Evolutionary conservation across 2,888 invertebrate species (phyloP).

Genomic region (Catocala fraxini): DNA sequence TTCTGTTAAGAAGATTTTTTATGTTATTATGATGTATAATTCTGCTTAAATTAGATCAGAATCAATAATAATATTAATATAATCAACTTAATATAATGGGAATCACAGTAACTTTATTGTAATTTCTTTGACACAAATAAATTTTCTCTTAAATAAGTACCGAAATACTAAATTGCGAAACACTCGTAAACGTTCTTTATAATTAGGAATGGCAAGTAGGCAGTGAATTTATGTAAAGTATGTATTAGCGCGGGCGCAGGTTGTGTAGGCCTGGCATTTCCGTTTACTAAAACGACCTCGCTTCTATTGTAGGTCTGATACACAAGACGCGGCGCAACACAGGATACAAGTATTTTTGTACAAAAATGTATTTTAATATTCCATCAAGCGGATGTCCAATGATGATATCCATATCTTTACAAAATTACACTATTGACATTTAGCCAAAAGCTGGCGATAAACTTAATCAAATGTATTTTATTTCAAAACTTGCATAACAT

Average conservation of each 20-base stretch:
- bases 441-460: no score
- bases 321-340: slow-evolving; percentile 17
- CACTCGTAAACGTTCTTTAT: neutral
- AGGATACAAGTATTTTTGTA: slow-evolving; percentile 29
- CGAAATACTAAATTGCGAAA: no score
- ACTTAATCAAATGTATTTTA: neutral
- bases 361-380: slow-evolving; percentile 5
- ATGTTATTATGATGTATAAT: no score
- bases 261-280: slow-evolving; percentile 67
- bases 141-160: no score
- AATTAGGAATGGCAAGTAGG: slow-evolving; percentile 20
- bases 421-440: neutral
- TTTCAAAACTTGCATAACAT: neutral
- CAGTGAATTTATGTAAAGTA: slow-evolving; percentile 32
- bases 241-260: slow-evolving; percentile 53
- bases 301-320: slow-evolving; percentile 29
- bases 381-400: slow-evolving; percentile 5
- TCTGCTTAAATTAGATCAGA: no score
- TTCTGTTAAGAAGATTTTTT: no score
- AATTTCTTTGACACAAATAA: no score
- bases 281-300: slow-evolving; percentile 50
- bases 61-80: no score
- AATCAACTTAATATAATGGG: no score
- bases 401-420: neutral
- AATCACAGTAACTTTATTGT: no score